A percentile compares a stretch with the other conserved stretches of the same genome.
These are phyloP conservation scores for Ennomos erosarius DNA, from an alignment of 2,888 invertebrate species.

Conservation along the genomic window DNA sequence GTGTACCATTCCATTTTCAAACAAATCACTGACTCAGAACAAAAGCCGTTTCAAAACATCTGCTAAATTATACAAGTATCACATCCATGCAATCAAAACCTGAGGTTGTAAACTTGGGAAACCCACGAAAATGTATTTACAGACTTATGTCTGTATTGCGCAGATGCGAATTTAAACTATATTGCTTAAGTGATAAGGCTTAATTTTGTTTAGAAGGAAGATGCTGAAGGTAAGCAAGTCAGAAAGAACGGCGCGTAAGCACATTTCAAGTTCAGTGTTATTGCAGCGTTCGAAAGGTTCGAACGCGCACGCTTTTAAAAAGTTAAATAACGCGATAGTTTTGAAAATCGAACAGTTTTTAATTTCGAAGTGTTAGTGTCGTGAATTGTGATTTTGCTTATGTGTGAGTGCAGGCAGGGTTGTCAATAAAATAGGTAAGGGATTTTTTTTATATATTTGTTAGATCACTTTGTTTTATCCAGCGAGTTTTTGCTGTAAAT, in stretches of 20 bases:
- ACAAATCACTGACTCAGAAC: conserved; percentile 22
- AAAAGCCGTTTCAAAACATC: conserved; percentile 29
- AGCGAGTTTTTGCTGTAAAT: conserved; percentile 7
- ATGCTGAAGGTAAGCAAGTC: conserved; percentile 61
- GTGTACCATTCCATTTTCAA: not conserved
- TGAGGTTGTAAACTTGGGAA: conserved; percentile 46
- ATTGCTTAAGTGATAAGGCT: conserved; percentile 14
- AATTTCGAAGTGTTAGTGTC: conserved; percentile 42
- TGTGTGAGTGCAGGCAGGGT: conserved; percentile 34
- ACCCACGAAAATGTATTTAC: conserved; percentile 51
- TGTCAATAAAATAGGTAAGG: conserved; percentile 30
- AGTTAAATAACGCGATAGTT: conserved; percentile 23
- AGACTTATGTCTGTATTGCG: conserved; percentile 19
- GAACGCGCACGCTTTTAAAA: conserved; percentile 48
- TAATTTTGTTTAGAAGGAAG: conserved; percentile 20
- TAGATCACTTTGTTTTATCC: not conserved
- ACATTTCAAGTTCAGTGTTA: conserved; percentile 77
- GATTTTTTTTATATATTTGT: not conserved
- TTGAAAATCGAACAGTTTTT: conserved; percentile 40
- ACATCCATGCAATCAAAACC: conserved; percentile 34
- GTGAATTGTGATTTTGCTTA: conserved; percentile 47
- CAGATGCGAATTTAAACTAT: conserved; percentile 31
- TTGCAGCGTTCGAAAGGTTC: conserved; percentile 52
- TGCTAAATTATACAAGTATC: conserved; percentile 24
- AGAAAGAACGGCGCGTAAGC: conserved; percentile 56